Evolutionary conservation across 2,888 invertebrate genomes (phyloP).

Genomic region (Eurytoma californica): DNA sequence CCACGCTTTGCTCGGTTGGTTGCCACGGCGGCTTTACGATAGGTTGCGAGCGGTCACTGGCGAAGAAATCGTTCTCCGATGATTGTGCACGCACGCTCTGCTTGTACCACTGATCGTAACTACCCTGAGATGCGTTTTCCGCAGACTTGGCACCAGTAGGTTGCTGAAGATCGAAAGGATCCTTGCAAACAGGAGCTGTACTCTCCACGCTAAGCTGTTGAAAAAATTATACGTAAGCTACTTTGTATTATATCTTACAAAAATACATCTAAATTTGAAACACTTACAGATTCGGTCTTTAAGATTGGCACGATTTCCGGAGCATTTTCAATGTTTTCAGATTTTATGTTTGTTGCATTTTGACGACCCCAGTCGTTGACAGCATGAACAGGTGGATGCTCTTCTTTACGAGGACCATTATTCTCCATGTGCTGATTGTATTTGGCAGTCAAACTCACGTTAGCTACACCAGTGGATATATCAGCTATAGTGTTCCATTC

Average conservation of each 20-base stretch:
- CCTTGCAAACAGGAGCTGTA: conserved; percentile 24
- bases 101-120: conserved; percentile 73
- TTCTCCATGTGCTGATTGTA: conserved; percentile 42
- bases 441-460: conserved; percentile 62
- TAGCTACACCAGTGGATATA: conserved; percentile 64
- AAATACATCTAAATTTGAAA: neutral
- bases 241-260: neutral
- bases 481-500: conserved; percentile 62
- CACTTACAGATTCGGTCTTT: conserved; percentile 49
- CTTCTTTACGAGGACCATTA: conserved; percentile 41
- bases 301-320: conserved; percentile 57
- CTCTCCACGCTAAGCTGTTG: conserved; percentile 37
- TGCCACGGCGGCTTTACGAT: conserved; percentile 62
- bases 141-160: conserved; percentile 39
- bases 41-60: conserved; percentile 60
- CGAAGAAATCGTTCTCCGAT: conserved; percentile 65
- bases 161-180: conserved; percentile 50
- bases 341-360: conserved; percentile 22
- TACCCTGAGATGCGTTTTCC: conserved; percentile 58
- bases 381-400: conserved; percentile 5
- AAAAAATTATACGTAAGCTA: neutral
- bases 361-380: conserved; percentile 50
- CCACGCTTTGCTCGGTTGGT: conserved; percentile 66
- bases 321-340: conserved; percentile 40
- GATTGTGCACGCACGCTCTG: conserved; percentile 62